phyloP scores from a whole-genome alignment of 37 sponge, comb jelly and placozoan species.

The Hormiphora californensis region DNA sequence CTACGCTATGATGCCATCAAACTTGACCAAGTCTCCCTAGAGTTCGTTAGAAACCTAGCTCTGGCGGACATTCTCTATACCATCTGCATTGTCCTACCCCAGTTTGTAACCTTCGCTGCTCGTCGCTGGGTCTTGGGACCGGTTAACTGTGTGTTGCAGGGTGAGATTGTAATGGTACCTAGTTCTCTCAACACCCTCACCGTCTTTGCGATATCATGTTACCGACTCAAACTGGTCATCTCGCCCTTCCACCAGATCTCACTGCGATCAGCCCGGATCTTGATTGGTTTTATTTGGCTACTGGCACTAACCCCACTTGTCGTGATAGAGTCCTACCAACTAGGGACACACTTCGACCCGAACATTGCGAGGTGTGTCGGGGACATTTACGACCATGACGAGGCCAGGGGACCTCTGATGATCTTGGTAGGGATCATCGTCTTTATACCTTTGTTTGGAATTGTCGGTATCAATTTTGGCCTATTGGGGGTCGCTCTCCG shows the following conservation, averaged over 20 bases:
- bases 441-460: not conserved
- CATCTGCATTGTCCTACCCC: not conserved
- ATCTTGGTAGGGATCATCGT: not conserved
- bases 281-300: not conserved
- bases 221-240: not conserved
- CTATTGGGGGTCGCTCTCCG: not conserved
- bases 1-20: not conserved
- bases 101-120: slow-evolving; percentile 7
- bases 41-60: not conserved
- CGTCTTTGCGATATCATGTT: not conserved
- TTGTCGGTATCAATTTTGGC: not conserved
- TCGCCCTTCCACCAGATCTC: not conserved
- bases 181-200: not conserved
- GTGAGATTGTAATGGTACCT: not conserved
- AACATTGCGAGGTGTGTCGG: not conserved
- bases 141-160: not conserved
- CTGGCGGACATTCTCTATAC: not conserved
- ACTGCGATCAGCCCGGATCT: not conserved
- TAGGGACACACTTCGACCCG: not conserved
- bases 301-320: not conserved
- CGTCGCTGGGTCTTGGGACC: slow-evolving; percentile 3
- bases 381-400: not conserved
- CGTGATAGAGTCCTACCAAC: not conserved
- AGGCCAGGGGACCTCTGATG: not conserved
- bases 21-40: slow-evolving; percentile 29